Conservation (phyloP, 2,888 invertebrate genomes). For the Synergus itoensis region DNA sequence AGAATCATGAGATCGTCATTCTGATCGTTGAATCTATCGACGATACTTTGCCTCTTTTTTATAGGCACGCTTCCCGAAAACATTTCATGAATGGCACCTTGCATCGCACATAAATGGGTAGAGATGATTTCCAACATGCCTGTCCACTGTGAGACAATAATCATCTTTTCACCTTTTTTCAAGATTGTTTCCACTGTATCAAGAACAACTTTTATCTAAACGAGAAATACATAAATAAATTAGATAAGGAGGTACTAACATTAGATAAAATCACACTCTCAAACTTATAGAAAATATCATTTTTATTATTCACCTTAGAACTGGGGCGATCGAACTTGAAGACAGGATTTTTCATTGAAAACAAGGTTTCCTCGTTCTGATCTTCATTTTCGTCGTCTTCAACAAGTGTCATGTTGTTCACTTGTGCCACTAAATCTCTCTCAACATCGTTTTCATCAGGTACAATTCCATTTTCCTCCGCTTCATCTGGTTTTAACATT, state of each 20-base stretch:
- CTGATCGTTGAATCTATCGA: constrained; percentile 67
- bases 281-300: background rate
- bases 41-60: constrained; percentile 81
- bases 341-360: constrained; percentile 86
- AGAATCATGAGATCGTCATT: constrained; percentile 80
- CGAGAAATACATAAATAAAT: constrained; percentile 35
- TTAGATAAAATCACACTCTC: background rate
- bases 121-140: constrained; percentile 87
- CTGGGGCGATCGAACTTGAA: constrained; percentile 82
- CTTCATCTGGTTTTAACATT: constrained; percentile 79
- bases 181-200: constrained; percentile 79
- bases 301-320: constrained; percentile 79
- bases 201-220: constrained; percentile 81
- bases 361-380: constrained; percentile 79
- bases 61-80: constrained; percentile 89
- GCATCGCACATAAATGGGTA: constrained; percentile 81
- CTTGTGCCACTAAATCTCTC: constrained; percentile 53
- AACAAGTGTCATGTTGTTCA: constrained; percentile 58
- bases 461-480: constrained; percentile 73
- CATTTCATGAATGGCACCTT: constrained; percentile 79
- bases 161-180: constrained; percentile 83
- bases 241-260: background rate
- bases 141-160: constrained; percentile 97
- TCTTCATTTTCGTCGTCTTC: constrained; percentile 55
- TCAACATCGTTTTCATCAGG: constrained; percentile 54